A percentile compares a stretch with the other conserved stretches of the same genome.
phyloP scores from a whole-genome alignment of 2,113 vertebrate species.

The Serinus canaria region DNA sequence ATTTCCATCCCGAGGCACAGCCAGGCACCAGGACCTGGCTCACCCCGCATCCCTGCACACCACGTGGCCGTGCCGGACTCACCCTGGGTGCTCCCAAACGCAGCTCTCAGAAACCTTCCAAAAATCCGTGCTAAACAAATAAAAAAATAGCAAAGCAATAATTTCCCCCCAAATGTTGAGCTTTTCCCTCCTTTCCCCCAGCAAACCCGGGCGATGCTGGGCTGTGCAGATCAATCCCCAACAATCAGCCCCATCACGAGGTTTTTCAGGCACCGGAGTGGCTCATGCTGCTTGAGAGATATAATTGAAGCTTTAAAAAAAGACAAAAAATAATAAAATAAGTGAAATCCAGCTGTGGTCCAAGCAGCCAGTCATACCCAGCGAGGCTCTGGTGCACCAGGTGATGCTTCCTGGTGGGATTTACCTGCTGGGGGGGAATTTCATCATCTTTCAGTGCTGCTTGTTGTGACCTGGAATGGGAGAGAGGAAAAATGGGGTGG shows the following conservation, averaged over 20 bases:
- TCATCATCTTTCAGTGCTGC: background rate
- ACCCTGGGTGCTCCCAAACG: background rate
- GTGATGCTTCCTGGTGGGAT: background rate
- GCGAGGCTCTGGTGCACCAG: background rate
- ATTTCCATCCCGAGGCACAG: background rate
- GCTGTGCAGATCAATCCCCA: background rate
- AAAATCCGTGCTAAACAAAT: fast-evolving
- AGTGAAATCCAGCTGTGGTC: background rate
- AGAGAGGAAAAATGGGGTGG: background rate
- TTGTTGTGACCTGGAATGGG: background rate
- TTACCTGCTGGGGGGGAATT: background rate
- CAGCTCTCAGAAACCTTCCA: background rate
- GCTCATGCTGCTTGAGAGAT: background rate
- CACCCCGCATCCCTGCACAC: background rate
- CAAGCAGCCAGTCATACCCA: background rate
- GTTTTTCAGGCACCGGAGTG: background rate
- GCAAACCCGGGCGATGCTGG: background rate
- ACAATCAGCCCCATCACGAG: background rate
- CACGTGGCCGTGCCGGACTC: fast-evolving
- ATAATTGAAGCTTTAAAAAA: background rate
- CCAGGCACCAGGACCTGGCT: background rate
- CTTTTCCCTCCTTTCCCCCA: background rate
- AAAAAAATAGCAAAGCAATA: background rate
- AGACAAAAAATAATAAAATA: background rate
- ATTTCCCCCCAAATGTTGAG: background rate